These are phyloP conservation scores for Echeneis naucrates DNA, from an alignment of 2,797 vertebrate genomes.

Conservation along the genomic window DNA sequence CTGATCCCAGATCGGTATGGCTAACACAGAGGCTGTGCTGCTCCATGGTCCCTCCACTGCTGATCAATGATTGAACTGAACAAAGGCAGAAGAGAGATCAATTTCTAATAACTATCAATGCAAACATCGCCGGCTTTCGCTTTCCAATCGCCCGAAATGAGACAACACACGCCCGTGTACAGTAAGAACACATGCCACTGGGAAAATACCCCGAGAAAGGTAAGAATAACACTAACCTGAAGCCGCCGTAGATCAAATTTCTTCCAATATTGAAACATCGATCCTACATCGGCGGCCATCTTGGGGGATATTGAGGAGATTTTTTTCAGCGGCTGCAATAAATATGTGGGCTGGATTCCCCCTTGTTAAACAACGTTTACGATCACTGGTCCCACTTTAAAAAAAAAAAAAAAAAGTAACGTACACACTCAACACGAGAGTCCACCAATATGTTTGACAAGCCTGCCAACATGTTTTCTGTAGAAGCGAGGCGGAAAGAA, in stretches of 20 bases:
- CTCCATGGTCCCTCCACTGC: conserved; percentile 85
- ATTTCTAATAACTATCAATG: conserved; percentile 97
- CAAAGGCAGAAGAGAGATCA: conserved; percentile 96
- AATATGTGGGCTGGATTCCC: conserved; percentile 93
- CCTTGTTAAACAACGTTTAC: conserved; percentile 85
- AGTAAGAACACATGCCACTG: conserved; percentile 44
- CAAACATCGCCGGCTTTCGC: conserved; percentile 71
- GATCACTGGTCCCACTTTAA: conserved; percentile 75
- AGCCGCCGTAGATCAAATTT: conserved; percentile 96
- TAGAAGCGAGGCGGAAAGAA: conserved; percentile 14
- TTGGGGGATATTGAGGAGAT: conserved; percentile 94
- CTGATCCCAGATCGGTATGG: conserved; percentile 81
- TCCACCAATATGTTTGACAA: conserved; percentile 67
- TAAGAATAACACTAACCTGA: conserved; percentile 90
- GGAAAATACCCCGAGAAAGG: conserved; percentile 63
- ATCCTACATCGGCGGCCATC: conserved; percentile 99
- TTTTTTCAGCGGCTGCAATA: conserved; percentile 92
- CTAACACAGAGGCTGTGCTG: conserved; percentile 72
- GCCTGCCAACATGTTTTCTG: conserved; percentile 64
- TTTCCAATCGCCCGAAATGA: conserved; percentile 41
- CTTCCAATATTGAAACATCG: conserved; percentile 98
- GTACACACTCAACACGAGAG: conserved; percentile 60
- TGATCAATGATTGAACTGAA: conserved; percentile 97
- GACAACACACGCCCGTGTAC: conserved; percentile 23
- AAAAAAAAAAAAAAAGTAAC: conserved; percentile 64